Base-by-base conservation (phyloP, 2,797 vertebrate genomes). In the Pipistrellus nathusii region DNA sequence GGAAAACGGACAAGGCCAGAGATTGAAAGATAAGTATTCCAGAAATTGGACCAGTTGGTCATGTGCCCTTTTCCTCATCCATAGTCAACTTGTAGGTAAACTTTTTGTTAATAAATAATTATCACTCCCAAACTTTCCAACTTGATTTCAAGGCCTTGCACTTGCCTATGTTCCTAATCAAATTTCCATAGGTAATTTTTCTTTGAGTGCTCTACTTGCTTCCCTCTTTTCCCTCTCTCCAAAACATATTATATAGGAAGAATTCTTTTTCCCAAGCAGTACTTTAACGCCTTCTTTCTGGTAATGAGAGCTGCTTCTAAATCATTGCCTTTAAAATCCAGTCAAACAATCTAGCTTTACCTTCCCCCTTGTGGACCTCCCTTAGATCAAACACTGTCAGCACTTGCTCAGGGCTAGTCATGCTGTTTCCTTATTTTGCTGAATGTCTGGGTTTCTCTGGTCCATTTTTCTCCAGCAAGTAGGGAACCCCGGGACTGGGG, bases 261-360 rank as follows among this genome's bases (percentile, higher is more conserved):
- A 87, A 81, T 92, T 41, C 6, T 92, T 93, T 76, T 76, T n/a
- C 53, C 78, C 76, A 55, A n/a, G 46, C 32, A 89, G 30, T 3
- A 53, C 77, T 85, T 91, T 41, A 68, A 55, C 68, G 48, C 90
- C 51, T 82, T 44, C 6, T 87, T 85, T 76, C 55, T 77, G 27
- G 7, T 23, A 38, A 32, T 59, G 64, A 69, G 32, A 92, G n/a
- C 78, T 83, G 38, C 57, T 96, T 85, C 46, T 17, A 91, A 2
- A 21, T 89, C 38, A 35, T 53, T 86, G 48, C 51, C 51, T 85
- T 92, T 80, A 85, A 81, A 93, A 77, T 55, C 20, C 77, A 20
- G 80, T 78, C 72, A 51, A 13, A 73, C 21, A 59, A 6, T 53
- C 46, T 30, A n/a, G 14, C 62, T 78, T 80, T 48, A 44, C 77